phyloP scores from a whole-genome alignment of 2,888 invertebrate genomes.

The Heliconius hortense region DNA sequence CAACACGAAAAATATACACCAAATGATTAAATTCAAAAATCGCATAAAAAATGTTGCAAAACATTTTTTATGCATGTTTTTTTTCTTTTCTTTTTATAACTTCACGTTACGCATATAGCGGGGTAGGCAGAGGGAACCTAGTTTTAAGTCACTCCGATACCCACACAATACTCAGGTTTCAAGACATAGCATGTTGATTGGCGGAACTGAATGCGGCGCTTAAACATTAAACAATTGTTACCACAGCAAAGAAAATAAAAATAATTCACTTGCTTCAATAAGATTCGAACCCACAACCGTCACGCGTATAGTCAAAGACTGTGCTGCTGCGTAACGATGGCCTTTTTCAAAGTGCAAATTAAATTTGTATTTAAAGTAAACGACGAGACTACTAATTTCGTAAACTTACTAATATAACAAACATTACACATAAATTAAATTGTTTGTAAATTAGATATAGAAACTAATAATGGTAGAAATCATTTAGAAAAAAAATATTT shows the following conservation, averaged over 20 bases:
- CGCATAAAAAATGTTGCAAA: neutral
- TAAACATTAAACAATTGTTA: neutral
- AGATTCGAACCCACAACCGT: too few species aligned
- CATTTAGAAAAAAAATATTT: too few species aligned
- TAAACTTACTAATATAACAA: neutral
- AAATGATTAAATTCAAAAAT: neutral
- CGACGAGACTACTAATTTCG: neutral
- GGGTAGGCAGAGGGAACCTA: neutral
- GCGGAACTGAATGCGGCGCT: neutral
- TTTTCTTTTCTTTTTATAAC: too few species aligned
- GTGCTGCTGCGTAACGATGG: neutral
- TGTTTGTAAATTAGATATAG: neutral
- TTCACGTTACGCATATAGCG: too few species aligned
- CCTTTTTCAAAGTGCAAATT: neutral
- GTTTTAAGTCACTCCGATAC: neutral
- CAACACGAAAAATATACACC: slow-evolving; percentile 18
- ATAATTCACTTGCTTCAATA: too few species aligned
- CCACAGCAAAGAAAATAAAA: too few species aligned
- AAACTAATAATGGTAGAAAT: too few species aligned
- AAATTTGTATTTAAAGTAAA: neutral
- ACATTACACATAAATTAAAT: neutral
- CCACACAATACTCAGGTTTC: neutral
- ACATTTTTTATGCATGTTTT: neutral
- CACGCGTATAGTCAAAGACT: too few species aligned
- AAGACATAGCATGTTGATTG: neutral